A percentile compares a stretch with the other conserved stretches of the same genome.
These are phyloP conservation scores for Hestina assimilis DNA, from an alignment of 1,140 invertebrate genomes.

Conservation along the genomic window DNA sequence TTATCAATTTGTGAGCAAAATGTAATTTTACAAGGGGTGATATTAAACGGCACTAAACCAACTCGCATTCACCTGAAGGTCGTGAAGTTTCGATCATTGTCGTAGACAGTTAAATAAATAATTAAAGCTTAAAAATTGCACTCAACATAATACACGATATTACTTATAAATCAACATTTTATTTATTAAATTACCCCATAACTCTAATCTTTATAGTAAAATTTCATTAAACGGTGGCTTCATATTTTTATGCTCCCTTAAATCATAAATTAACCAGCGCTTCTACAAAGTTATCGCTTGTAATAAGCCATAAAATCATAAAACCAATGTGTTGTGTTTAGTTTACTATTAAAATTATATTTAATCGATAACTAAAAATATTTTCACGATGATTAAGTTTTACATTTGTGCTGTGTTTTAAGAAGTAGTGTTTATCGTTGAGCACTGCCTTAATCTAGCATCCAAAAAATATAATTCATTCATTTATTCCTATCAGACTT, in stretches of 20 bases:
- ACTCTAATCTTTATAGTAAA: neutral
- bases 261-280: neutral
- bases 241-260: neutral
- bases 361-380: neutral
- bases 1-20: conserved; percentile 22
- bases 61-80: neutral
- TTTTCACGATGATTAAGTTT: neutral
- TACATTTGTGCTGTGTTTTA: too few species aligned
- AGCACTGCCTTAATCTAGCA: too few species aligned
- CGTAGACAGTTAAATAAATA: conserved; percentile 26
- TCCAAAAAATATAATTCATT: too few species aligned
- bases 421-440: too few species aligned
- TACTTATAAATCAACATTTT: too few species aligned
- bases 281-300: neutral
- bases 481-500: too few species aligned
- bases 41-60: neutral
- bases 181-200: too few species aligned
- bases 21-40: neutral
- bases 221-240: neutral
- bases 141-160: too few species aligned
- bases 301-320: neutral
- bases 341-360: conserved; percentile 1
- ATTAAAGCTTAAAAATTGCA: too few species aligned
- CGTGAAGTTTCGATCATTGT: neutral
- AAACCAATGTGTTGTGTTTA: neutral